Evolutionary conservation across 2,113 vertebrate genomes (phyloP), one percentile per base, ranked within the genome.

Genomic region (Cyprinodon brontotheroides): DNA sequence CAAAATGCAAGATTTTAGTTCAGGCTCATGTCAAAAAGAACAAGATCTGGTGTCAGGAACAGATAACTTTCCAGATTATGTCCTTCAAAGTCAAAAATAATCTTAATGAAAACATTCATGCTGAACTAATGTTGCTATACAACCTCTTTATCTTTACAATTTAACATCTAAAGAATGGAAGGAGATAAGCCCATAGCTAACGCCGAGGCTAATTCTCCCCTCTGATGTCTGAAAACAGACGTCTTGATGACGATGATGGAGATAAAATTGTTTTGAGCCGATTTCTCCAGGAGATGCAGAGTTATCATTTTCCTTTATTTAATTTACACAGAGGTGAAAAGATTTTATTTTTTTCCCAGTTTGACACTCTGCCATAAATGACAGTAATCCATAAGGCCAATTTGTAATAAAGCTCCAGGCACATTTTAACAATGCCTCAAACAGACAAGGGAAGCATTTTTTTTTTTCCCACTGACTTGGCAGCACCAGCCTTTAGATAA

Each of bases 331-430:
- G 85, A 87, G 89, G 86, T 91, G 86, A 86, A 64, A 48, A 36
- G 81, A 87, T 92, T 85, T 83, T 75, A 70, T 72, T 29, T 20
- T n/a, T 64, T 22, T 43, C 43, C 72, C 70, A 65, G 59, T 87
- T 83, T 87, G 79, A 90, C 82, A 77, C 68, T 77, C 57, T 36
- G 8, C 82, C 86, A 85, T 90, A 91, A 91, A 92, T 81, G 89
- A 86, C 86, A 91, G 84, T 91, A 89, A 91, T 93, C 85, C 83
- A 91, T 92, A 87, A 90, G 89, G 82, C 87, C 89, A 91, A 94
- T 92, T 92, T 93, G 89, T 91, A 89, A 91, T 92, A 89, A 91
- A 92, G 86, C 89, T 89, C 83, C 63, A 78, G 86, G 91, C 88
- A 70, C 83, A 83, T 89, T 91, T 90, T 87, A 92, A 88, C 88